phyloP scores from a whole-genome alignment of 2,888 invertebrate species.

The Netelia inedita region DNA sequence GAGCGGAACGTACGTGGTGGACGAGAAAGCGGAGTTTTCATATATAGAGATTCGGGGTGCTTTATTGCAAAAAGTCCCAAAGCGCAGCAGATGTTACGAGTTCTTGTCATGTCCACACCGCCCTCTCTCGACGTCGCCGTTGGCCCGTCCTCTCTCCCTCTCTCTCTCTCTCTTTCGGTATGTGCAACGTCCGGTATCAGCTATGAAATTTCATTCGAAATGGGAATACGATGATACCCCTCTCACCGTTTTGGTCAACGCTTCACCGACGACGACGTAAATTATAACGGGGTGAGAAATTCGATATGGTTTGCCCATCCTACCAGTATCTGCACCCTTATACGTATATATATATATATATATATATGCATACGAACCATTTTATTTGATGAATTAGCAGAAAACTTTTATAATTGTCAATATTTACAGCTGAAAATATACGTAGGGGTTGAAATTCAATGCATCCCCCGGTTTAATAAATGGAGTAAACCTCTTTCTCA shows the following conservation, averaged over 20 bases:
- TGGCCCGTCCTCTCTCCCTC: not conserved
- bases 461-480: too few relatives aligned
- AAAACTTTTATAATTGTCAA: not conserved
- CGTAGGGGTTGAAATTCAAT: too few relatives aligned
- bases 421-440: not conserved
- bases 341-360: constrained; percentile 4
- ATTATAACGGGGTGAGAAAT: constrained; percentile 63
- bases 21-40: constrained; percentile 54
- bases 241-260: constrained; percentile 60
- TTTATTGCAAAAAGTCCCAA: constrained; percentile 83
- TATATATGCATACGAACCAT: not conserved
- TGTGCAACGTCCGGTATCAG: constrained; percentile 65
- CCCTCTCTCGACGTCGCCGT: not conserved
- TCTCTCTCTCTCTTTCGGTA: constrained; percentile 11
- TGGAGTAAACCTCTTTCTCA: too few relatives aligned
- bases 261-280: constrained; percentile 57
- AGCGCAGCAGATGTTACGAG: constrained; percentile 83
- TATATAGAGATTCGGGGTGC: constrained; percentile 69
- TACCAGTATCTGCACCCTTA: constrained; percentile 43
- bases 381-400: not conserved
- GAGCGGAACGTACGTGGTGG: constrained; percentile 56
- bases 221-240: constrained; percentile 70
- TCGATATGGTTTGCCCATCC: constrained; percentile 52
- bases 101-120: constrained; percentile 65
- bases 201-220: constrained; percentile 74